Base-by-base conservation (phyloP, 2,113 vertebrate genomes). In the Cryptotis parvus region DNA sequence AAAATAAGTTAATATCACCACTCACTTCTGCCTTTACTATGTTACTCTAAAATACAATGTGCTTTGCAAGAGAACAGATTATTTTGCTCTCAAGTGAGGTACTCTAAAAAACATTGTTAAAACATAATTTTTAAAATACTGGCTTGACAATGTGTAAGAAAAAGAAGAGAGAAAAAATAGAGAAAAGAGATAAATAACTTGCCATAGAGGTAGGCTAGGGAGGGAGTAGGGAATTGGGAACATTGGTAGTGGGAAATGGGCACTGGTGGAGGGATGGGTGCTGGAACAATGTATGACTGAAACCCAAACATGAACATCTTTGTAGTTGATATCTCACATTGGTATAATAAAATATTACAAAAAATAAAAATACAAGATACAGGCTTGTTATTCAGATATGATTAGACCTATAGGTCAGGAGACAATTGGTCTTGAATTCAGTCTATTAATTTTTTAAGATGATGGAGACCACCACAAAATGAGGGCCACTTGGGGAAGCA, bases 71-170 rank as follows among this genome's bases (percentile, higher is more conserved):
- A 29, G 61, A 29, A 65, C 26, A 65, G 61, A 65, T 65, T 6
- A 29, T 65, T 24, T 29, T 65, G 61, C 39, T 11, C 18, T 33
- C 31, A n/a, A 69, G 10, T 65, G 37, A 45, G 55, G 55, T 1
- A 72, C 55, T 61, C 58, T 74, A 29, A 52, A 75, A 87, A 45
- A 82, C n/a, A n/a, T 45, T 33, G 39, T 68, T 75, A n/a, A 82
- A 90, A 82, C 65, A 6, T 20, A 27, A 52, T 9, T 74, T 68
- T 75, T 82, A 41, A 83, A 37, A 37, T 52, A 41, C 24, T 35
- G 66, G 31, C 10, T n/a, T n/a, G n/a, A n/a, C n/a, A n/a, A n/a
- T n/a, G n/a, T n/a, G n/a, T n/a, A n/a, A n/a, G n/a, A n/a, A n/a
- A n/a, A n/a, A n/a, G n/a, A n/a, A n/a, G n/a, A n/a, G n/a, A n/a